Evolutionary conservation across 2,888 invertebrate species (phyloP).

Genomic region (Ecdyonurus torrentis): DNA sequence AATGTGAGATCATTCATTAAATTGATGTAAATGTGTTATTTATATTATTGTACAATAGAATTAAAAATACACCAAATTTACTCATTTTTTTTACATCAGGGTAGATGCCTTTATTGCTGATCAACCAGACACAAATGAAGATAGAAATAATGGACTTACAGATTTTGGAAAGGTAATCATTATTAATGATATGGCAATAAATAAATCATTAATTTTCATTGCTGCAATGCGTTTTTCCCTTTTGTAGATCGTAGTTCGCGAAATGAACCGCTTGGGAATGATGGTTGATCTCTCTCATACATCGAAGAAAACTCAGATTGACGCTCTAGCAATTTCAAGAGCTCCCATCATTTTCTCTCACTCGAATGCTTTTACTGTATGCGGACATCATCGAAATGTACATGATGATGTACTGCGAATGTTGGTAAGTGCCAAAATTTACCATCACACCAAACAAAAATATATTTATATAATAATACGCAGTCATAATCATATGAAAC

Average conservation of each 20-base stretch:
- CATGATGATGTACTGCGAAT: slow-evolving; percentile 25
- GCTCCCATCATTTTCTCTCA: slow-evolving; percentile 32
- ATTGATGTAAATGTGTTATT: no score
- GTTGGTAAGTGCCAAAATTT: slow-evolving; percentile 15
- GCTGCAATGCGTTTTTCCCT: no score
- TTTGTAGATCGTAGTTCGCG: slow-evolving; percentile 21
- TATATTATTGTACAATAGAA: no score
- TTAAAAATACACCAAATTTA: neutral
- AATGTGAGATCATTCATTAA: no score
- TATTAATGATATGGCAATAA: neutral
- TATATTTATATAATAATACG: no score
- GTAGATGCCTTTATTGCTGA: neutral
- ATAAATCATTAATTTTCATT: neutral
- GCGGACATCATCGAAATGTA: slow-evolving; percentile 27
- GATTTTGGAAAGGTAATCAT: slow-evolving; percentile 22
- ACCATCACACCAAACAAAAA: neutral
- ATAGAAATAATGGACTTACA: slow-evolving; percentile 19
- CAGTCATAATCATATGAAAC: no score
- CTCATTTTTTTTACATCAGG: neutral
- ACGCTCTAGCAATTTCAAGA: slow-evolving; percentile 20
- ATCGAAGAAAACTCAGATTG: slow-evolving; percentile 25
- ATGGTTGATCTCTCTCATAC: slow-evolving; percentile 28
- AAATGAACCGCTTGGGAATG: slow-evolving; percentile 33
- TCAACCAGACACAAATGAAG: neutral
- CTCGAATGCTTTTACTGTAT: slow-evolving; percentile 24